phyloP scores from a whole-genome alignment of 2,888 invertebrate genomes.

The Enchytraeus crypticus region DNA sequence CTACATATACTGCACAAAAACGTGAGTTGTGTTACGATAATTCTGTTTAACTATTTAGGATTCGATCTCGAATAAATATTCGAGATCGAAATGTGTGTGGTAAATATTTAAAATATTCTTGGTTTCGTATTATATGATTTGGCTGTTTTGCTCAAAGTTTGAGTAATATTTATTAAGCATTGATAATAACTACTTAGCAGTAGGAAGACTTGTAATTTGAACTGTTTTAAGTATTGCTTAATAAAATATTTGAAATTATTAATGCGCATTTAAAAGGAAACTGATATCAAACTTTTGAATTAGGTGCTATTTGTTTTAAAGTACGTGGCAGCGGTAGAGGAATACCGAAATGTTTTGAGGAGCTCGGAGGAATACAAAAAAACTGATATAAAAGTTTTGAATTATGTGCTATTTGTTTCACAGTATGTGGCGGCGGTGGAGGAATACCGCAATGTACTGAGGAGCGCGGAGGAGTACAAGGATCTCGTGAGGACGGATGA shows the following conservation, averaged over 20 bases:
- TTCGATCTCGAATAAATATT: too few relatives aligned
- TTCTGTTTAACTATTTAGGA: too few relatives aligned
- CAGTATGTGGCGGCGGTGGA: conserved; percentile 54
- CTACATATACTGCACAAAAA: conserved; percentile 56
- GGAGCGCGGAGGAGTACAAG: conserved; percentile 46
- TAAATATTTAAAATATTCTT: too few relatives aligned
- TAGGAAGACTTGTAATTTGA: too few relatives aligned
- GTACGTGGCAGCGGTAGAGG: conserved; percentile 54
- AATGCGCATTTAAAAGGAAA: background rate
- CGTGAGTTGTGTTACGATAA: too few relatives aligned
- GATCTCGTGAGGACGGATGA: conserved; percentile 55
- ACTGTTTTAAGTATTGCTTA: too few relatives aligned
- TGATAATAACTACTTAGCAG: too few relatives aligned
- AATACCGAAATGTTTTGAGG: conserved; percentile 58
- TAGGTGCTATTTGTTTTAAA: conserved; percentile 12
- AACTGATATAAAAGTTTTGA: background rate
- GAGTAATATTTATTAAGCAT: too few relatives aligned
- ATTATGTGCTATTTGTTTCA: background rate
- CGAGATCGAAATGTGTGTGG: background rate
- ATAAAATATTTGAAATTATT: too few relatives aligned
- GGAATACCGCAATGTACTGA: conserved; percentile 58
- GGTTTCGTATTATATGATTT: too few relatives aligned
- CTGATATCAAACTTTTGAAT: background rate
- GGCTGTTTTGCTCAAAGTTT: too few relatives aligned
- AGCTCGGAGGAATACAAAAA: conserved; percentile 32